These are phyloP conservation scores for Spongilla lacustris DNA, from an alignment of 37 sponge, comb jelly and placozoan species.

Conservation along the genomic window DNA sequence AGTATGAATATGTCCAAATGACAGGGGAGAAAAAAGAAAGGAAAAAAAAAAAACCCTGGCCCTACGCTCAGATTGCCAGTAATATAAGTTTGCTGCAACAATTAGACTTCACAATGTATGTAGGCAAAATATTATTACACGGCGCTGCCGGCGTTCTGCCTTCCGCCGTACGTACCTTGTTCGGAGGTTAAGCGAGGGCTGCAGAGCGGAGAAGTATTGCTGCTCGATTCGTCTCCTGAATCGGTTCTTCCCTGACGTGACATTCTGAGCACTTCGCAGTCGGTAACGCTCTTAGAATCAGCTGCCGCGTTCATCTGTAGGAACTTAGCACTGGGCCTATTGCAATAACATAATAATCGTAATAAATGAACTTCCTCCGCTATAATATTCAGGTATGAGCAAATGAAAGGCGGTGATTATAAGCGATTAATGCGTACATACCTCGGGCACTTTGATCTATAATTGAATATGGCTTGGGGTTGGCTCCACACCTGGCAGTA, in stretches of 20 bases:
- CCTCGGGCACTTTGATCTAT: slow-evolving; percentile 64
- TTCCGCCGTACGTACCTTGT: neutral
- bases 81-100: neutral
- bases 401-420: neutral
- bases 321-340: neutral
- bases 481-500: slow-evolving; percentile 10
- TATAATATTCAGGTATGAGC: neutral
- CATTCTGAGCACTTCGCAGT: neutral
- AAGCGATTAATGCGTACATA: slow-evolving; percentile 25
- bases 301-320: neutral
- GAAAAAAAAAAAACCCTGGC: too few species aligned
- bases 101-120: neutral
- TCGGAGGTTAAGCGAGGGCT: neutral
- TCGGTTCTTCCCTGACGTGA: neutral
- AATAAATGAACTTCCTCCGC: neutral
- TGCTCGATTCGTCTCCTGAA: neutral
- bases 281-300: neutral
- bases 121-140: too few species aligned
- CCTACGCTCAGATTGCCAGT: neutral
- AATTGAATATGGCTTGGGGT: slow-evolving; percentile 23
- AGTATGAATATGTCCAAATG: too few species aligned
- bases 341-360: neutral
- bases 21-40: too few species aligned
- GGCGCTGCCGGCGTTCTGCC: neutral
- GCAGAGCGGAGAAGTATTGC: neutral